Conservation (phyloP, 2,113 vertebrate species). For the Ageneiosus marmoratus region DNA sequence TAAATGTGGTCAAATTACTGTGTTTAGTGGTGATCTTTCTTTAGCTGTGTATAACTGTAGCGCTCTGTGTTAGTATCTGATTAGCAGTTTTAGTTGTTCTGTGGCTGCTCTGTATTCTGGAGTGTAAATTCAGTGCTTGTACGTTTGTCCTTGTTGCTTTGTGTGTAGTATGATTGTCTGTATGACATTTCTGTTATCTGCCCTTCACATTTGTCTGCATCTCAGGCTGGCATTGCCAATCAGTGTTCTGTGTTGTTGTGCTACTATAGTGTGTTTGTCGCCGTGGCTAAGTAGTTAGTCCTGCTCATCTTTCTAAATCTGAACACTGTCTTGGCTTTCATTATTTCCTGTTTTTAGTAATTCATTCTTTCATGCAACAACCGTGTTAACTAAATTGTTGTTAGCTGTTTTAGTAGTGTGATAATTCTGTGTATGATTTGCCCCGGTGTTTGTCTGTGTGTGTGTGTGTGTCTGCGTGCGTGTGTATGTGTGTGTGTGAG, state of each 20-base stretch:
- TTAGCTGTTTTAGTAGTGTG: neutral
- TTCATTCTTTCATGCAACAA: neutral
- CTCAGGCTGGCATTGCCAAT: neutral
- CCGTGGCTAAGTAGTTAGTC: neutral
- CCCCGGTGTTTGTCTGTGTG: constrained; percentile 46
- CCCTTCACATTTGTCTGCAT: neutral
- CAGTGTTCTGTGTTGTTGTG: neutral
- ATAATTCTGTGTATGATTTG: neutral
- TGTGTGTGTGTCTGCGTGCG: constrained; percentile 64
- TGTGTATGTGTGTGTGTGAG: constrained; percentile 52
- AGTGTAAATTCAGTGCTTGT: neutral
- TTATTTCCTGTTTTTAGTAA: neutral
- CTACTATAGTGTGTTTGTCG: neutral
- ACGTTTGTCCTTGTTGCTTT: neutral
- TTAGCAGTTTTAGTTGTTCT: neutral
- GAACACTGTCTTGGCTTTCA: neutral
- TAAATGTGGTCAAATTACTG: neutral
- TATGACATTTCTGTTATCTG: neutral
- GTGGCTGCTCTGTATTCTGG: neutral
- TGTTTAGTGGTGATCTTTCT: neutral
- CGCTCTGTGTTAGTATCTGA: neutral
- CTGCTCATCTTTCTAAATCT: neutral
- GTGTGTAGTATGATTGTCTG: neutral
- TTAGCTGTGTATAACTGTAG: constrained; percentile 5
- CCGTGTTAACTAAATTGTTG: neutral